phyloP scores from a whole-genome alignment of 2,888 invertebrate species.

The Cancer borealis region DNA sequence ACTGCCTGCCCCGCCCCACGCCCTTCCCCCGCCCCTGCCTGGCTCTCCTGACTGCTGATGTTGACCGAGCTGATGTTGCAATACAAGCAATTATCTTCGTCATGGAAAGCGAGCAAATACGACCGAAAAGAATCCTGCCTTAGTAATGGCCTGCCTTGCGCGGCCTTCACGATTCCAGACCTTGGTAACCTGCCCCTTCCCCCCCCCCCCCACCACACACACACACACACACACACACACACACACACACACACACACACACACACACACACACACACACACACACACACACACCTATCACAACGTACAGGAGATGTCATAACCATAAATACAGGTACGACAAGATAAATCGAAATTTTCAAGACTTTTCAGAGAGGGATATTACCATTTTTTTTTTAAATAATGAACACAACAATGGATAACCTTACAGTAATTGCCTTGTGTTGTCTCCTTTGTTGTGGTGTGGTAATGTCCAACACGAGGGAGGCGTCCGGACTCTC shows the following conservation, averaged over 20 bases:
- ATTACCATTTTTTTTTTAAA: background rate
- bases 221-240: background rate
- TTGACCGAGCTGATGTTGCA: background rate
- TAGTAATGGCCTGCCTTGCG: background rate
- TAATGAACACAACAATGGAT: background rate
- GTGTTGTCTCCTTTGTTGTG: background rate
- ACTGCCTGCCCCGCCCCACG: background rate
- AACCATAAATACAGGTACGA: background rate
- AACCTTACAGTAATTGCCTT: too few relatives aligned
- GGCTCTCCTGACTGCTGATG: background rate
- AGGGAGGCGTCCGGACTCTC: background rate
- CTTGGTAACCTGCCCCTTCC: background rate
- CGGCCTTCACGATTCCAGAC: background rate
- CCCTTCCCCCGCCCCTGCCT: background rate
- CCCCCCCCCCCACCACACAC: background rate
- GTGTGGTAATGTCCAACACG: background rate
- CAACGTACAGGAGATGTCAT: background rate
- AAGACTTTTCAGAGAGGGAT: background rate
- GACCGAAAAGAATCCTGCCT: background rate
- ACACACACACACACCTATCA: background rate
- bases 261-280: too few relatives aligned
- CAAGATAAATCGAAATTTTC: background rate
- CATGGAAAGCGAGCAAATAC: background rate
- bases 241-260: too few relatives aligned
- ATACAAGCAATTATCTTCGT: conserved; percentile 15